Conservation (phyloP, 2,113 vertebrate genomes). For the Indicator indicator region DNA sequence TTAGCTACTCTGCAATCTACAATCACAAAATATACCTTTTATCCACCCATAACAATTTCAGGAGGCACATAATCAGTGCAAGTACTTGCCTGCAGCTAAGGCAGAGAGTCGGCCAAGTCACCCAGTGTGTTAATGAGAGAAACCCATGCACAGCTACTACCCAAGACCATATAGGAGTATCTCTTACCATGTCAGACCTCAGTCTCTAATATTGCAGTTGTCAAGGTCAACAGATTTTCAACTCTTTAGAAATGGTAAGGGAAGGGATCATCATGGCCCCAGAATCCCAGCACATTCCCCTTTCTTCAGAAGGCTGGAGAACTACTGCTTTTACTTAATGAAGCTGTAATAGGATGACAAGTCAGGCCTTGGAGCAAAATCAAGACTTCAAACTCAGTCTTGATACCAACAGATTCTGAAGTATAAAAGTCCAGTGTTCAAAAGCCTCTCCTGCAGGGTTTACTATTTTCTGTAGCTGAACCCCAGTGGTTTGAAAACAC, state of each 20-base stretch:
- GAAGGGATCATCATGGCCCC: background rate
- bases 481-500: background rate
- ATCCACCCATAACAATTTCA: background rate
- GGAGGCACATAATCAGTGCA: background rate
- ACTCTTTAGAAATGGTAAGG: background rate
- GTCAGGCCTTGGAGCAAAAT: background rate
- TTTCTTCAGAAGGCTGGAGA: background rate
- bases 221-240: background rate
- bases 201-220: background rate
- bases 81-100: background rate
- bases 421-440: background rate
- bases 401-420: background rate
- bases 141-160: background rate
- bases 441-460: background rate
- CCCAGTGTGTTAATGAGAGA: background rate
- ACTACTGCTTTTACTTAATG: background rate
- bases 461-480: slow-evolving; percentile 19
- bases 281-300: background rate
- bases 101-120: background rate
- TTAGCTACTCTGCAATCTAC: background rate
- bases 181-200: background rate
- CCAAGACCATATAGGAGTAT: background rate
- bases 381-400: background rate
- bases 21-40: background rate
- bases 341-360: background rate